A percentile compares a stretch with the other conserved stretches of the same genome.
These are phyloP conservation scores for Coecobrya sp. DNA, from an alignment of 2,888 invertebrate species.

Conservation along the genomic window DNA sequence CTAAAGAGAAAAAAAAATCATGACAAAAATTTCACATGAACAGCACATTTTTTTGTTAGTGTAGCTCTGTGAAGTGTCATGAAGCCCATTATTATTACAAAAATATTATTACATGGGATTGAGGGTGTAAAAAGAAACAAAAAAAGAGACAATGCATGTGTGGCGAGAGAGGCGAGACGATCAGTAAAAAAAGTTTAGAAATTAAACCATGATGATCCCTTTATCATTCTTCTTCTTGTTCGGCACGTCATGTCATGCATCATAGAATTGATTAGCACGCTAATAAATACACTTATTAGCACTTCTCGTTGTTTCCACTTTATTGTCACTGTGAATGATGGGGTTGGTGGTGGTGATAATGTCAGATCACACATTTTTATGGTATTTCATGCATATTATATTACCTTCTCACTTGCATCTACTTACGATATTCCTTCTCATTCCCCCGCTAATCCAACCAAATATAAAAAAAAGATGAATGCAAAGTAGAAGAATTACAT, in stretches of 20 bases:
- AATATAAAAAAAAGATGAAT: neutral
- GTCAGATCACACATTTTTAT: slow-evolving; percentile 16
- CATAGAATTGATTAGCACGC: slow-evolving; percentile 72
- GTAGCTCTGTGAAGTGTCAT: slow-evolving; percentile 18
- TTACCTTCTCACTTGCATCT: neutral
- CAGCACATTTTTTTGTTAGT: neutral
- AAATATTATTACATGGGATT: neutral
- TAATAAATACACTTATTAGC: slow-evolving; percentile 77
- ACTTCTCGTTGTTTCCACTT: slow-evolving; percentile 47
- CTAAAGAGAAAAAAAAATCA: neutral
- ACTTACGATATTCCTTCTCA: neutral
- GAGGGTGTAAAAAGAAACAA: neutral
- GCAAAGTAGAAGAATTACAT: slow-evolving; percentile 16
- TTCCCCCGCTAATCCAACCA: slow-evolving; percentile 21
- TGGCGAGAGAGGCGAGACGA: neutral
- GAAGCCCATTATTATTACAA: slow-evolving; percentile 10
- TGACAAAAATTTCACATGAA: slow-evolving; percentile 11
- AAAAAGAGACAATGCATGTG: neutral
- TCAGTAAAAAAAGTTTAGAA: slow-evolving; percentile 5
- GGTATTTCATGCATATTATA: neutral
- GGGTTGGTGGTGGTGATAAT: neutral
- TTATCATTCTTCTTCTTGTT: slow-evolving; percentile 60
- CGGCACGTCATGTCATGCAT: slow-evolving; percentile 69
- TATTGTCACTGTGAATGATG: slow-evolving; percentile 48
- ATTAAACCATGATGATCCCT: slow-evolving; percentile 51